Evolutionary conservation across 2,888 invertebrate genomes (phyloP).

Genomic region (Drosophila testacea): DNA sequence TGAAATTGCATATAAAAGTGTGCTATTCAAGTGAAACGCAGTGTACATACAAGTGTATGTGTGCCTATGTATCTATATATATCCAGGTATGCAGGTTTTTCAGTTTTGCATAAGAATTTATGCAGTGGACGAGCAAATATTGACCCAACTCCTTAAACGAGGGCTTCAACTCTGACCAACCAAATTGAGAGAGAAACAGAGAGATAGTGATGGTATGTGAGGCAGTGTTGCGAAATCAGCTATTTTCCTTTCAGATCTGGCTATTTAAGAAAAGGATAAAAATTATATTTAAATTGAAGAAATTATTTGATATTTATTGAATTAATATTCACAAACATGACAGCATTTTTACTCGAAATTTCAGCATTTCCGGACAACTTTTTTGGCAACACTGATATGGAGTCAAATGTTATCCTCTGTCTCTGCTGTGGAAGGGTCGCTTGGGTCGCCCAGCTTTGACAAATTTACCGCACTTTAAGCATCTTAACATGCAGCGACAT

Average conservation of each 20-base stretch:
- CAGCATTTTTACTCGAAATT: too few species aligned
- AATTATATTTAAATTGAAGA: too few species aligned
- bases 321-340: too few species aligned
- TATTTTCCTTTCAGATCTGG: too few species aligned
- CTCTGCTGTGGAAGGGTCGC: conserved; percentile 19
- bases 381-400: background rate
- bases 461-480: conserved; percentile 60
- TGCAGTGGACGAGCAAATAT: conserved; percentile 22
- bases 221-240: background rate
- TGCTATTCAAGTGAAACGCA: too few species aligned
- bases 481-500: conserved; percentile 53
- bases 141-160: conserved; percentile 30
- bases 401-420: conserved; percentile 39
- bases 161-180: conserved; percentile 7
- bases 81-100: conserved; percentile 9
- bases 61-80: background rate
- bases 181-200: background rate
- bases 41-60: conserved; percentile 2
- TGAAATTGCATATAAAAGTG: too few species aligned
- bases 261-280: too few species aligned
- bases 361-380: too few species aligned
- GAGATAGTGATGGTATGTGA: background rate
- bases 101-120: conserved; percentile 30
- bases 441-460: conserved; percentile 38
- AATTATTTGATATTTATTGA: too few species aligned